These are phyloP conservation scores for Ormyrus rosae DNA, from an alignment of 2,888 invertebrate species.

Conservation along the genomic window DNA sequence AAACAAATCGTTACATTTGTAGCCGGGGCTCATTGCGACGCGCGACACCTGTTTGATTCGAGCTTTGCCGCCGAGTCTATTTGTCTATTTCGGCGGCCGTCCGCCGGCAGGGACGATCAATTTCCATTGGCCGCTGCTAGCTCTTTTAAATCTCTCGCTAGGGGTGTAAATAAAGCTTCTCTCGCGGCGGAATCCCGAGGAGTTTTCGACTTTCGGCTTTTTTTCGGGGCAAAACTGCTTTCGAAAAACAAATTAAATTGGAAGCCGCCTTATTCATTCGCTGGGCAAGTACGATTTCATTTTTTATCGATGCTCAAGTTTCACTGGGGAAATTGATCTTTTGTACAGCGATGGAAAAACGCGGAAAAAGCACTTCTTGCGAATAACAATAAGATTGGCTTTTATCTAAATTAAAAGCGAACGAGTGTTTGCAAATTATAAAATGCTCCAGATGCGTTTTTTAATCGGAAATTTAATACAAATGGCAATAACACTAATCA, in stretches of 20 bases:
- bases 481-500: no score
- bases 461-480: no score
- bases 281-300: no score
- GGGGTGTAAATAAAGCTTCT: neutral
- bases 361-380: no score
- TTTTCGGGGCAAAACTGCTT: neutral
- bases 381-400: no score
- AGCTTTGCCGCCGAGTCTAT: conserved; percentile 58
- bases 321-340: no score
- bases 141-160: conserved; percentile 64
- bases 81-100: conserved; percentile 64
- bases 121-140: conserved; percentile 60
- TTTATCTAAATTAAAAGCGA: no score
- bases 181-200: neutral
- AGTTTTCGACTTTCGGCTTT: neutral
- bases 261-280: no score
- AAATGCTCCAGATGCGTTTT: no score
- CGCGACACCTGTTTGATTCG: conserved; percentile 69
- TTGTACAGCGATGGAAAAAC: no score
- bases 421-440: no score
- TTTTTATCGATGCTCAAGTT: no score
- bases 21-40: conserved; percentile 39
- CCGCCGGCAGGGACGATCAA: conserved; percentile 55
- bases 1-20: conserved; percentile 71
- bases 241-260: neutral